These are phyloP conservation scores for Leucoraja ocellata DNA, from an alignment of 2,797 vertebrate species.

Conservation along the genomic window DNA sequence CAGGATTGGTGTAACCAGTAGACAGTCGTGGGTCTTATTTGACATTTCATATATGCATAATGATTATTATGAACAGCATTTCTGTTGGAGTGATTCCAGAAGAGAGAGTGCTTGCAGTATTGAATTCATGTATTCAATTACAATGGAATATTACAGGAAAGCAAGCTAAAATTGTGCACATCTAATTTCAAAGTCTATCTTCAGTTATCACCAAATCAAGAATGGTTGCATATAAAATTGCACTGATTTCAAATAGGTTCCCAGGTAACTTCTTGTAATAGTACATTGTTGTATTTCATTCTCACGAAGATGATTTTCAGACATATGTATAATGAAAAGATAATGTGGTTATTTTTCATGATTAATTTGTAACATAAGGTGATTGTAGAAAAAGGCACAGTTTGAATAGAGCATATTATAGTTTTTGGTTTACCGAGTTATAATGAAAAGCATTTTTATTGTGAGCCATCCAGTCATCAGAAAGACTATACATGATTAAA, in stretches of 20 bases:
- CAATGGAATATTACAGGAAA: conserved; percentile 1
- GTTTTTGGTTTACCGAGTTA: too few relatives aligned
- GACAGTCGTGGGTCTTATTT: not conserved
- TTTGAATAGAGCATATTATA: not conserved
- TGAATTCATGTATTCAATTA: not conserved
- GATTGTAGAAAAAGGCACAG: not conserved
- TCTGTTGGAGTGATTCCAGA: conserved; percentile 11
- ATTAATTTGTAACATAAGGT: not conserved
- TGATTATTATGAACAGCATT: not conserved
- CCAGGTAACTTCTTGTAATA: not conserved
- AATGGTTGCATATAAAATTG: not conserved
- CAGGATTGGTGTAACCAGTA: not conserved
- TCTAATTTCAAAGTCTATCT: not conserved
- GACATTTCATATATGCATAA: not conserved
- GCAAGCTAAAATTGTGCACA: not conserved
- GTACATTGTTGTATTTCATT: not conserved
- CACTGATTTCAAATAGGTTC: not conserved
- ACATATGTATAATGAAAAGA: not conserved
- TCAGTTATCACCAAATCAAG: not conserved
- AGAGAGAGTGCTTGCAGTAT: not conserved
- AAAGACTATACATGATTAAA: too few relatives aligned
- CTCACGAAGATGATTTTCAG: not conserved
- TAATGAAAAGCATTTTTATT: too few relatives aligned
- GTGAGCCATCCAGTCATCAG: too few relatives aligned
- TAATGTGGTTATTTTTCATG: not conserved